Evolutionary conservation across 2,113 vertebrate species (phyloP).

Genomic region (Notiomystis cincta): DNA sequence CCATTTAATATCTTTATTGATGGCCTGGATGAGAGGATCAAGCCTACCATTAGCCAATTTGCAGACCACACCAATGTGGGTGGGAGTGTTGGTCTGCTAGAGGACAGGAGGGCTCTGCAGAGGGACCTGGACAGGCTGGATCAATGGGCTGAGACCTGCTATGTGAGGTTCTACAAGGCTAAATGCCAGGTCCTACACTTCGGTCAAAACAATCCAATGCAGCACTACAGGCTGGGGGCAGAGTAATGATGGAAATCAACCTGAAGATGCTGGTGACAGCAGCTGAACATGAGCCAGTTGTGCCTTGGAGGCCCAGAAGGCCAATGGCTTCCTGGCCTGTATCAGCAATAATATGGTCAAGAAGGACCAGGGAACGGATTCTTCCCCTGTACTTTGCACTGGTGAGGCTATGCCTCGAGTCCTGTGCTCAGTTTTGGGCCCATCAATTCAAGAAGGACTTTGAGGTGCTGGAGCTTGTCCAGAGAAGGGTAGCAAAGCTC

Average conservation of each 20-base stretch:
- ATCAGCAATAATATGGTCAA: neutral
- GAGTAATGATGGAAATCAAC: neutral
- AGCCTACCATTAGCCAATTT: neutral
- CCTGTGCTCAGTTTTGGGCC: neutral
- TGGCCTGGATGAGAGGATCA: neutral
- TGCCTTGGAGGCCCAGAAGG: neutral
- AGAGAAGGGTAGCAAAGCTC: neutral
- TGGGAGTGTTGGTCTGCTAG: neutral
- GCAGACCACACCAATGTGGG: neutral
- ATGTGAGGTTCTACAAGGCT: neutral
- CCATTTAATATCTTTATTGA: neutral
- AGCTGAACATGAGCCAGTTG: neutral
- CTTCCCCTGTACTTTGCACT: neutral
- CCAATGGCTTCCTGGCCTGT: neutral
- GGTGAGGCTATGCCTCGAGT: fast-evolving
- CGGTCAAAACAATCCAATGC: fast-evolving
- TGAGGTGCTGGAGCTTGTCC: too few species aligned
- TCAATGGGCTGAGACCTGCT: neutral
- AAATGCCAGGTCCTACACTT: neutral
- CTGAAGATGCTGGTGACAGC: neutral
- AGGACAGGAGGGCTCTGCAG: neutral
- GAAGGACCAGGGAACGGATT: neutral
- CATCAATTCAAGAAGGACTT: neutral
- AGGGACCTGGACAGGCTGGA: neutral
- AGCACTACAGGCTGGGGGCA: neutral